phyloP scores from a whole-genome alignment of 2,113 vertebrate species.

The Rissa tridactyla region DNA sequence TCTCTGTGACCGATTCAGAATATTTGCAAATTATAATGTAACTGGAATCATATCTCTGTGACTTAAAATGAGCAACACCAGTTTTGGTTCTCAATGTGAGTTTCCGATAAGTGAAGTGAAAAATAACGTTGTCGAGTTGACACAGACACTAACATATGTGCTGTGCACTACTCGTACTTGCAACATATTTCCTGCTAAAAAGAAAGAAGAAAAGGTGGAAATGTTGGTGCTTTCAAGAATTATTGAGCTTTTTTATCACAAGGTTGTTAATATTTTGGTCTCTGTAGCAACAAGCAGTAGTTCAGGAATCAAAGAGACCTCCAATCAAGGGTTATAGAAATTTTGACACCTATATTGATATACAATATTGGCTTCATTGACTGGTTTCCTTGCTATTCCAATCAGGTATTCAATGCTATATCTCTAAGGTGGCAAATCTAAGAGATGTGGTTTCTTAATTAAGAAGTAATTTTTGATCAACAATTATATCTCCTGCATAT shows the following conservation, averaged over 20 bases:
- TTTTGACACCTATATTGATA: not conserved
- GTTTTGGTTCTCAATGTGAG: not conserved
- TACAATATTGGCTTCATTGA: not conserved
- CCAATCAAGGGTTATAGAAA: not conserved
- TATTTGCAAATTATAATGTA: not conserved
- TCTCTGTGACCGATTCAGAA: not conserved
- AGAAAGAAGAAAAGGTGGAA: not conserved
- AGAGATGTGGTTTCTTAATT: not conserved
- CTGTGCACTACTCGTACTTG: not conserved
- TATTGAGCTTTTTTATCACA: not conserved
- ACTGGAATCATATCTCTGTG: not conserved
- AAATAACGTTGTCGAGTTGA: not conserved
- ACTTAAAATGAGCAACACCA: not conserved
- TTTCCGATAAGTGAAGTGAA: not conserved
- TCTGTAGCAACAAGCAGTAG: not conserved
- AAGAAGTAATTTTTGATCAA: not conserved
- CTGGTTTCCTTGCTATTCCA: not conserved
- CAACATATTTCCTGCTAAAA: not conserved
- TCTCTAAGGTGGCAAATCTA: not conserved
- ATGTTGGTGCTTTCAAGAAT: not conserved
- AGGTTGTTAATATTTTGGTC: not conserved
- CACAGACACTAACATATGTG: not conserved
- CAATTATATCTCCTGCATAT: not conserved
- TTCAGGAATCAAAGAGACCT: not conserved
- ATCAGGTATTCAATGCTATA: not conserved